Percentiles rank a stretch among this genome's conserved stretches.
phyloP scores from a whole-genome alignment of 1,140 invertebrate genomes.

The Heliconius himera region DNA sequence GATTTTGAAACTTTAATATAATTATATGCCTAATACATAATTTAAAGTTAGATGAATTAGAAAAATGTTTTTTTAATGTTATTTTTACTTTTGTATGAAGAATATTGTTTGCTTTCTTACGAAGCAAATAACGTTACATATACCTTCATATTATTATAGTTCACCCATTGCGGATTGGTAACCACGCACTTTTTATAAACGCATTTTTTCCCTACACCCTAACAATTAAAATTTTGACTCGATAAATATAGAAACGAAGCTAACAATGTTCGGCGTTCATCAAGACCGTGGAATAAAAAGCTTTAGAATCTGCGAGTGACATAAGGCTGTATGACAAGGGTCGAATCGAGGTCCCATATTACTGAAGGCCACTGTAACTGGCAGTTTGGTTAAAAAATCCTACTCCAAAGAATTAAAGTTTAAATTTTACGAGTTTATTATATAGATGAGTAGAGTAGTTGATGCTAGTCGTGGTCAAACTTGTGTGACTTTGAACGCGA shows the following conservation, averaged over 20 bases:
- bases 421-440: not conserved
- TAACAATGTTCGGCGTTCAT: not conserved
- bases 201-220: not conserved
- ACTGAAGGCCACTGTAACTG: not conserved
- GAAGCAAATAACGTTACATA: no score
- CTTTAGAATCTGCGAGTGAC: constrained; percentile 4
- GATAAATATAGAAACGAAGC: not conserved
- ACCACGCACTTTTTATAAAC: no score
- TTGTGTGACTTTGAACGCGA: no score
- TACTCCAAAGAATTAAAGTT: not conserved
- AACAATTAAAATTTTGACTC: not conserved
- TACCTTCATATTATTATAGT: no score
- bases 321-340: constrained; percentile 10
- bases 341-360: constrained; percentile 6
- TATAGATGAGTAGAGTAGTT: not conserved
- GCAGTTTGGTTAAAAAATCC: not conserved
- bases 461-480: no score
- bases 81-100: no score
- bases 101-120: no score
- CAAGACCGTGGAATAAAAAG: constrained; percentile 6
- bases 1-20: no score
- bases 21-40: no score
- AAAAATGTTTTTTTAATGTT: no score
- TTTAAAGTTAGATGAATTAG: no score
- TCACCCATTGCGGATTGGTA: no score